A percentile compares a stretch with the other conserved stretches of the same genome.
phyloP scores from a whole-genome alignment of 2,888 invertebrate genomes.

The Caenorhabditis auriculariae region DNA sequence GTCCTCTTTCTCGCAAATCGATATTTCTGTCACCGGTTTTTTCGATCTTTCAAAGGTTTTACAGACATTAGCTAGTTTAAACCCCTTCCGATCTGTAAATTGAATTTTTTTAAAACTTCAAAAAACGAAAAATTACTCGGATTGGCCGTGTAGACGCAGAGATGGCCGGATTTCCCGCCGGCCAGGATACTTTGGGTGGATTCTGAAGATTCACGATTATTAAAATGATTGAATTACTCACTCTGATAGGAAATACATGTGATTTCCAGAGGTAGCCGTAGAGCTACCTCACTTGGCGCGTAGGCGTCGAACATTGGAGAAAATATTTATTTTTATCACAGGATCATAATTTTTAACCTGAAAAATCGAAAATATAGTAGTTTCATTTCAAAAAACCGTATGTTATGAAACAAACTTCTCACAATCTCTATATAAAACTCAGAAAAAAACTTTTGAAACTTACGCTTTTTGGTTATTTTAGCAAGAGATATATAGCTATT shows the following conservation, averaged over 20 bases:
- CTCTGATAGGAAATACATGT: constrained; percentile 38
- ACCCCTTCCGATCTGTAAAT: constrained; percentile 23
- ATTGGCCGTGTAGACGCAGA: constrained; percentile 26
- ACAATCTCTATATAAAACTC: too few relatives aligned
- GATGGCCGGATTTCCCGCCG: constrained; percentile 35
- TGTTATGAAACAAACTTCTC: too few relatives aligned
- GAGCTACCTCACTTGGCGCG: constrained; percentile 48
- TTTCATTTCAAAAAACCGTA: too few relatives aligned
- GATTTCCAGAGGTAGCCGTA: constrained; percentile 46
- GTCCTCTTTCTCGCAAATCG: constrained; percentile 47
- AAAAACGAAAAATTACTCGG: constrained; percentile 6
- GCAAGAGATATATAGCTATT: too few relatives aligned
- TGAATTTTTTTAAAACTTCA: neutral
- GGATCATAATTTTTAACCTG: too few relatives aligned
- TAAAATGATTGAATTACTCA: constrained; percentile 1
- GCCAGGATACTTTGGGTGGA: constrained; percentile 32
- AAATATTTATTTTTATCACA: too few relatives aligned
- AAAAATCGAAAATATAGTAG: too few relatives aligned
- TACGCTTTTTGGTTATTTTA: too few relatives aligned
- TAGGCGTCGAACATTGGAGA: constrained; percentile 61
- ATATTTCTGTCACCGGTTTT: constrained; percentile 45
- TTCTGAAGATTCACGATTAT: constrained; percentile 16
- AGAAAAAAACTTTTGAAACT: too few relatives aligned
- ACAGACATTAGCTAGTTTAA: constrained; percentile 22
- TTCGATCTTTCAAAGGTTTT: constrained; percentile 46